phyloP scores from a whole-genome alignment of 2,113 vertebrate species.

The Micronisus gabar region DNA sequence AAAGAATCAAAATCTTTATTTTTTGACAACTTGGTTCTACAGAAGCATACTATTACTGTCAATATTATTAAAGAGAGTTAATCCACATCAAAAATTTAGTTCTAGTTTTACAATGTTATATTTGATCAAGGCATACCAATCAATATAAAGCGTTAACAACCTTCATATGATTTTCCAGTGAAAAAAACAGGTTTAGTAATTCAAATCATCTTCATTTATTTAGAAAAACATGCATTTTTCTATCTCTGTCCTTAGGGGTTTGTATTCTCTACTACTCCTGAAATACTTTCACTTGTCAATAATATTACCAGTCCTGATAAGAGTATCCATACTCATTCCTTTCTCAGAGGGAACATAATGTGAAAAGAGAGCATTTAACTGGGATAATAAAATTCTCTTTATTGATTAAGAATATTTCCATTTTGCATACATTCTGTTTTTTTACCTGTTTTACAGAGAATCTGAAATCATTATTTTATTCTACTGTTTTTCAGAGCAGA shows the following conservation, averaged over 20 bases:
- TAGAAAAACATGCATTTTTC: background rate
- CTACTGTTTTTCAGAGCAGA: background rate
- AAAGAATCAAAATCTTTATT: background rate
- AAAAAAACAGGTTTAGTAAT: background rate
- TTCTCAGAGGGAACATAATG: background rate
- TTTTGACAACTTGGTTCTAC: background rate
- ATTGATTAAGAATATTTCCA: background rate
- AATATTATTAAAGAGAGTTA: background rate
- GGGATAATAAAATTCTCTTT: background rate
- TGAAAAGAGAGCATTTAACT: constrained; percentile 2
- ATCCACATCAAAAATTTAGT: background rate
- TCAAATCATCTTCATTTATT: background rate
- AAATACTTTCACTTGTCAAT: background rate
- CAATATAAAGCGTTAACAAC: background rate
- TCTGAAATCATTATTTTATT: background rate
- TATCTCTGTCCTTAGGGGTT: background rate
- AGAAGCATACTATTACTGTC: background rate
- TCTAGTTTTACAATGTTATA: background rate
- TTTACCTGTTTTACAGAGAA: background rate
- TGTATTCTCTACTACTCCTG: background rate
- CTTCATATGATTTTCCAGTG: background rate
- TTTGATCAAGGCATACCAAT: background rate
- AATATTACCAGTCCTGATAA: background rate
- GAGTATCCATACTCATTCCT: background rate
- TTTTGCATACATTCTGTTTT: background rate